Base-by-base conservation (phyloP, 2,797 vertebrate species). In the Acrossocheilus fasciatus region DNA sequence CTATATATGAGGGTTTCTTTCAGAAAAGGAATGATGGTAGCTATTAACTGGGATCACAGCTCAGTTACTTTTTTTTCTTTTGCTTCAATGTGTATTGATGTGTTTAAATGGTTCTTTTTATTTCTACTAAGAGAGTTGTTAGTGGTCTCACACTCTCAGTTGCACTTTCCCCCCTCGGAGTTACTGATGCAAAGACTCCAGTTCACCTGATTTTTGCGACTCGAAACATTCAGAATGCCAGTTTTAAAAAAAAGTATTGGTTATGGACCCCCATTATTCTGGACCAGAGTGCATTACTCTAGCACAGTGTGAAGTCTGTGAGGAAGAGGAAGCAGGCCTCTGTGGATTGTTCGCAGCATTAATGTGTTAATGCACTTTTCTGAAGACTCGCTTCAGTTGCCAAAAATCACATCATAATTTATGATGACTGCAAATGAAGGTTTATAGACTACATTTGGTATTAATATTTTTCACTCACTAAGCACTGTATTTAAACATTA, bases 81-180 rank as follows among this genome's bases (percentile, higher is more conserved):
- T 23, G 57, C 50, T 79, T 72, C 17, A 10, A 10, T 45, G 43
- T 75, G 17, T 50, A 17, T 62, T 83, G 9, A 36, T 34, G 6
- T 84, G 62, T 85, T 54, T 39, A 69, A 36, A 57, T 43, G 36
- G 11, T 45, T 68, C 0, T 12, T 17, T 78, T 78, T 79, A 30
- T 70, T 57, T 45, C 36, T 70, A 69, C n/a, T 57, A 85, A 76
- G 23, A 43, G 10, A 78, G 47, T 30, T 39, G 54, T 36, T 26
- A 43, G 9, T 75, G 70, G 11, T 30, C 18, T 83, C 8, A 2
- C 20, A 64, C 72, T 83, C 81, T 76, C 69, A 52, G 10, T 14
- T 34, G 84, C 84, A 85, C 84, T 85, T 79, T 70, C n/a, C 17
- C 18, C 57, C 23, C n/a, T 14, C 57, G 36, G 15, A 50, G 18